Base-by-base conservation (phyloP, 2,113 vertebrate species). In the Engystomops pustulosus region DNA sequence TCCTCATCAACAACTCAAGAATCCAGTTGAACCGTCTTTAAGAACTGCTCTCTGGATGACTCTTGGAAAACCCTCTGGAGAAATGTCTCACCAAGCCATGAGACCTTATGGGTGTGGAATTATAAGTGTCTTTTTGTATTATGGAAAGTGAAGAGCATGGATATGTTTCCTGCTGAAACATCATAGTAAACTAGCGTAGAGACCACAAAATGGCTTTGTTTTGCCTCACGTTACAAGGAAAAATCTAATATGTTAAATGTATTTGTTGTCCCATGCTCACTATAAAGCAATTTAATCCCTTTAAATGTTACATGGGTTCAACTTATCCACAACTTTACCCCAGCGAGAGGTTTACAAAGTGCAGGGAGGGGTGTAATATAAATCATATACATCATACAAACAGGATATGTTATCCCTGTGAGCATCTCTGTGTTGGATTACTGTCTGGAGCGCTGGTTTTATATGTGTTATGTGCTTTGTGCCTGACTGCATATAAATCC, bases 401-500 rank as follows among this genome's bases (percentile, higher is more conserved):
- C 11, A 58, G n/a, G 75, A 60, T 60, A 55, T 78, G 75, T 78
- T 77, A 69, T 68, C 78, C 74, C 62, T 70, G 45, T 41, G 49
- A 36, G 79, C 23, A 81, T 69, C 49, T 51, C 67, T 69, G 68
- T 36, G 65, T 51, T 70, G 53, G 53, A 75, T 62, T 62, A 58
- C 71, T 60, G 68, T 68, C 51, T 60, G 51, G 58, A 79, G 60
- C 34, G 3, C 36, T 44, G 62, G 49, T 70, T 85, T 78, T 70
- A 69, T 84, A 76, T 68, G 72, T 68, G 72, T 84, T 84, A 69
- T 78, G 60, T 68, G 71, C 45, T 68, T 69, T 68, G 53, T 55
- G 62, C 75, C 65, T 84, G 74, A 84, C 83, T 84, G 75, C 32
- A 58, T 84, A 69, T 84, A 84, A 78, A 84, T 84, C 67, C 62